Evolutionary conservation across 2,113 vertebrate genomes (phyloP).

Genomic region (Sinocyclocheilus grahami): DNA sequence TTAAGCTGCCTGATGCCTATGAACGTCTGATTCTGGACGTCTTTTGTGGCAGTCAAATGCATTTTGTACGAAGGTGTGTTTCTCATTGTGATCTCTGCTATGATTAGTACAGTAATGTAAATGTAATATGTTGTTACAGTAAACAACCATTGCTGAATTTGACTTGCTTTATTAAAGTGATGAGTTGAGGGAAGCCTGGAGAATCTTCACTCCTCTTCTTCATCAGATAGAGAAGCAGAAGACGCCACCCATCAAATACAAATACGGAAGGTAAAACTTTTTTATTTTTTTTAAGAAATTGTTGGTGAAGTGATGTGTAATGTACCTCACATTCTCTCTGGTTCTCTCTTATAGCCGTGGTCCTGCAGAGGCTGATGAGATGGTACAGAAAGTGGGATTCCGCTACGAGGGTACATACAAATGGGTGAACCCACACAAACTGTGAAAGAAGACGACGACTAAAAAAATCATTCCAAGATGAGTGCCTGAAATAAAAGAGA

Average conservation of each 20-base stretch:
- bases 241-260: conserved; percentile 78
- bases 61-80: conserved; percentile 89
- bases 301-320: background rate
- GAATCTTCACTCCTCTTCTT: conserved; percentile 89
- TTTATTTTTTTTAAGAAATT: too few relatives aligned
- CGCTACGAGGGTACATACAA: conserved; percentile 89
- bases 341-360: conserved; percentile 76
- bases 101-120: background rate
- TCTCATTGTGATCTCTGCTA: background rate
- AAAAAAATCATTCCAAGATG: background rate
- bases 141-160: background rate
- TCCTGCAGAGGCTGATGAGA: conserved; percentile 83
- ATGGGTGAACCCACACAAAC: conserved; percentile 90
- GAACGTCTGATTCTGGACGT: conserved; percentile 91
- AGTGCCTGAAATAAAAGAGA: background rate
- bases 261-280: conserved; percentile 82
- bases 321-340: background rate
- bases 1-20: conserved; percentile 90
- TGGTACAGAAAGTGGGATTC: conserved; percentile 85
- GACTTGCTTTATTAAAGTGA: conserved; percentile 72
- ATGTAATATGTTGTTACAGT: background rate
- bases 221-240: conserved; percentile 84
- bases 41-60: conserved; percentile 95
- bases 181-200: conserved; percentile 89
- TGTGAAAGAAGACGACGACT: conserved; percentile 67